Evolutionary conservation across 2,888 invertebrate species (phyloP), one percentile per base, ranked within the genome.

Genomic region (Cerceris ruficornis): DNA sequence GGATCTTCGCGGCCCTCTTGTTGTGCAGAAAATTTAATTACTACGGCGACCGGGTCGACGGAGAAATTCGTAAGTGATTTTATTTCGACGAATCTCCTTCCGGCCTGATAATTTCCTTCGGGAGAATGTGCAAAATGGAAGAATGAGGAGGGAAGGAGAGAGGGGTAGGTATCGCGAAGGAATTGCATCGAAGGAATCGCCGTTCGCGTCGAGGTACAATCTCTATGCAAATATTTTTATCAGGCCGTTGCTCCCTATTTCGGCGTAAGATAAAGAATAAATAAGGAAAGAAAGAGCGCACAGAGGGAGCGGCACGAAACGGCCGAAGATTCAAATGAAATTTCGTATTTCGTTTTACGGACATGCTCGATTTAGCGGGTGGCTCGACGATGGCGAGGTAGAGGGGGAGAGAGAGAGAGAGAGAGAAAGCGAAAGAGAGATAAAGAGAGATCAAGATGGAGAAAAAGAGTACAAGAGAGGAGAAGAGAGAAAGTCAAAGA

Each of bases 321-420:
- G 74, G 71, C 75, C 69, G 68, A 69, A 75, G 79, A 80, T 84
- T 83, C 79, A 69, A 87, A 85, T 86, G 84, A 87, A 87, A 88
- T 89, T 86, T 78, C 77, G 70, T 75, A 80, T 83, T 80, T 82
- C 78, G 80, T 70, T 78, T 84, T 74, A 78, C 77, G 76, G 80
- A 66, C 74, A 82, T 69, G 85, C 84, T 89, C 88, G 88, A 88
- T 89, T 89, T 88, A 88, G 80, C 84, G 55, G 73, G 49, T 64
- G 65, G 66, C 73, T 80, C 54, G 74, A 82, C 7, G 72, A 65
- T n/a, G 52, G 46, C 39, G 60, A 41, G 68, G 52, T 54, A 42
- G 65, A 57, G 49, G 55, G 62, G 69, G 11, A 14, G 46, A 50
- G 41, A 17, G 50, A 13, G 13, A 13, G 9, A n/a, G n/a, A 28